Evolutionary conservation across 2,113 vertebrate species (phyloP).

Genomic region (Odobenus rosmarus): DNA sequence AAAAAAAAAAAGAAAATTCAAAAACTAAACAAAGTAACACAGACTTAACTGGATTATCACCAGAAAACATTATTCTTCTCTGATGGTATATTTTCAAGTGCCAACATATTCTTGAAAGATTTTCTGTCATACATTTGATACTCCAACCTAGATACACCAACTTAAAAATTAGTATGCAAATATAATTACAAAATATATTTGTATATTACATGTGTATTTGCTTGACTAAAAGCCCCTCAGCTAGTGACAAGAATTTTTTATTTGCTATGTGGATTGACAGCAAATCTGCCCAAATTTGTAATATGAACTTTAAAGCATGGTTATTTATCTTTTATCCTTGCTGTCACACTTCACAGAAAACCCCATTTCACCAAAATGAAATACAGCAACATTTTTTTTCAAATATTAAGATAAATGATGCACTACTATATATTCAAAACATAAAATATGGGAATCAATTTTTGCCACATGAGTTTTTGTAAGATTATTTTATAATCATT

Average conservation of each 20-base stretch:
- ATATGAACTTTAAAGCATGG: neutral
- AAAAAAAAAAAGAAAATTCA: neutral
- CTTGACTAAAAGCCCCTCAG: neutral
- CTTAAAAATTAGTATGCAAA: neutral
- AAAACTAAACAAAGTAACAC: neutral
- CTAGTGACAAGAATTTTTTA: neutral
- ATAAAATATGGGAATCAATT: neutral
- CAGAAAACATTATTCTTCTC: neutral
- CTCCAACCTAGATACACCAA: neutral
- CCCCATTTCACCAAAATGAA: neutral
- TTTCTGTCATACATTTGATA: neutral
- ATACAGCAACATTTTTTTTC: neutral
- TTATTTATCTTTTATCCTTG: neutral
- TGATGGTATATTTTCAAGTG: neutral
- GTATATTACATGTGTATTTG: neutral
- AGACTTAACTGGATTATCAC: neutral
- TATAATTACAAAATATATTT: neutral
- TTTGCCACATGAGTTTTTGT: neutral
- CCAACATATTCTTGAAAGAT: neutral
- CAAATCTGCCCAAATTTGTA: neutral
- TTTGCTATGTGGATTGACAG: neutral
- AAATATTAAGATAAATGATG: neutral
- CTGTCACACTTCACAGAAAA: neutral
- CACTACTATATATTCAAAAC: neutral
- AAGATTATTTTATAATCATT: slow-evolving; percentile 24